These are phyloP conservation scores for Melipona bicolor DNA, from an alignment of 2,888 invertebrate species.

Conservation along the genomic window DNA sequence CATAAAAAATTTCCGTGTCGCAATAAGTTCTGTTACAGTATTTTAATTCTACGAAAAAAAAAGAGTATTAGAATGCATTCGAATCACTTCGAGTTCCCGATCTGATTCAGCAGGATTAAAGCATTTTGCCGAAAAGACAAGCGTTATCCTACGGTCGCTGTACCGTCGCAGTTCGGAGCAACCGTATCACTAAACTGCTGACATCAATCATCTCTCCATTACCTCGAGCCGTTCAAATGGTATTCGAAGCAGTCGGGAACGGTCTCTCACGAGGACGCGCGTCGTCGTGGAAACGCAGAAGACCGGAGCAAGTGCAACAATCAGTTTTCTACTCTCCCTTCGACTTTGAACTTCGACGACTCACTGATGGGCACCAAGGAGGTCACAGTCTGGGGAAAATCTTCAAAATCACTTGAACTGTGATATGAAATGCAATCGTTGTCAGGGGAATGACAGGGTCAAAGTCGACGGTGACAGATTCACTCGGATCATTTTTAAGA, in stretches of 20 bases:
- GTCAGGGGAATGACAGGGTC: too few relatives aligned
- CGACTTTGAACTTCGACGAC: not conserved
- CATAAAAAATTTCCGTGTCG: too few relatives aligned
- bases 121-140: conserved; percentile 18
- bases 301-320: conserved; percentile 13
- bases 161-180: conserved; percentile 30
- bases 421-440: not conserved
- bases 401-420: too few relatives aligned
- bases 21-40: too few relatives aligned
- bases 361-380: too few relatives aligned
- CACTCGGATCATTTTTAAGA: too few relatives aligned
- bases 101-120: conserved; percentile 9
- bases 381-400: too few relatives aligned
- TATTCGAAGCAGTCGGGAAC: conserved; percentile 44
- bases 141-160: conserved; percentile 44
- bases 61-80: not conserved
- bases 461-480: too few relatives aligned
- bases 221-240: conserved; percentile 38
- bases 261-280: not conserved
- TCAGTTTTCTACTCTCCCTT: not conserved
- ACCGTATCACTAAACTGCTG: conserved; percentile 50
- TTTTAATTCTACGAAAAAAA: not conserved
- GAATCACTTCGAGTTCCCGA: rapidly evolving
- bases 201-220: conserved; percentile 53
- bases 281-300: not conserved